Percentiles rank a stretch among this genome's conserved stretches.
phyloP scores from a whole-genome alignment of 1,140 invertebrate genomes.

The Sitodiplosis mosellana region DNA sequence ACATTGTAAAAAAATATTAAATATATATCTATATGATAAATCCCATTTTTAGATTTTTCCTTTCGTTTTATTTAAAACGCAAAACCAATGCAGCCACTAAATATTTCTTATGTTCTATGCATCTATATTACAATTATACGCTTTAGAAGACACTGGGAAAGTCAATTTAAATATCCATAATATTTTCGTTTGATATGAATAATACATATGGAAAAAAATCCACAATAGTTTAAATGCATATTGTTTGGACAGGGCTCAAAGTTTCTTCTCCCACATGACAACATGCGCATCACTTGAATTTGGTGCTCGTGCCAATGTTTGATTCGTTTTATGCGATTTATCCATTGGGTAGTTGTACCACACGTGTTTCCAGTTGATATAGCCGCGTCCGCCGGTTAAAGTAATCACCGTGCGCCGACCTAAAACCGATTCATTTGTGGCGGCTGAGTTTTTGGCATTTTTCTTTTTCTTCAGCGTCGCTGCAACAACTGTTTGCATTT shows the following conservation, averaged over 20 bases:
- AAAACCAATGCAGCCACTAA: no score
- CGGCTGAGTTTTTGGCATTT: conserved; percentile 14
- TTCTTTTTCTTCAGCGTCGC: conserved; percentile 21
- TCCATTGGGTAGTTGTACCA: conserved; percentile 33
- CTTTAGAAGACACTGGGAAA: no score
- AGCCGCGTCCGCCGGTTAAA: conserved; percentile 71
- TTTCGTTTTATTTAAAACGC: no score
- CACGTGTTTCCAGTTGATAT: conserved; percentile 61
- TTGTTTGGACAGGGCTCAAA: conserved; percentile 30
- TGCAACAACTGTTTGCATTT: conserved; percentile 10
- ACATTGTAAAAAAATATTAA: no score
- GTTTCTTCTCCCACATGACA: conserved; percentile 78
- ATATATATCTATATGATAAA: no score
- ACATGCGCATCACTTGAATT: conserved; percentile 68
- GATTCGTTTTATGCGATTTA: conserved; percentile 20
- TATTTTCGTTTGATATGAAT: no score
- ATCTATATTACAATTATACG: no score
- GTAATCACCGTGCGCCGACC: conserved; percentile 61
- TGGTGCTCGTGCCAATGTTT: conserved; percentile 29
- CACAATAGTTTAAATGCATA: no score
- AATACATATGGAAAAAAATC: no score
- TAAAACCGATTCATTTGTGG: conserved; percentile 13
- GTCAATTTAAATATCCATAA: no score
- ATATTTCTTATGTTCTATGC: no score
- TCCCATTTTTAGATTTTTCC: no score